These are phyloP conservation scores for Cathartes aura DNA, from an alignment of 2,113 vertebrate species.

Conservation along the genomic window DNA sequence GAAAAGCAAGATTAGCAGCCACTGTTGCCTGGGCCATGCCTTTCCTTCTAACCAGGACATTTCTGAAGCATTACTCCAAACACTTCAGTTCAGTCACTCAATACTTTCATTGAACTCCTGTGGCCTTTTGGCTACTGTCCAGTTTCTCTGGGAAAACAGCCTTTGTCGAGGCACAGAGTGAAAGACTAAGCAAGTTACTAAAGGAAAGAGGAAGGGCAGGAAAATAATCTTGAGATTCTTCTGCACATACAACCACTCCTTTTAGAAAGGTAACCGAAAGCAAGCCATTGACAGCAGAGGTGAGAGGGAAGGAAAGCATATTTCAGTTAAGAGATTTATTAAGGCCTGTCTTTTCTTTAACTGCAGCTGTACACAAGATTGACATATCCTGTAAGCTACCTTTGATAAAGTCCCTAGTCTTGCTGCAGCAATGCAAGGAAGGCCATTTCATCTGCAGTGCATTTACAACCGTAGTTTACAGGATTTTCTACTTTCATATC, in stretches of 20 bases:
- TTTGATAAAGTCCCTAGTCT: slow-evolving; percentile 20
- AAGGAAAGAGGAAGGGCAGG: neutral
- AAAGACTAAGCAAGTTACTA: neutral
- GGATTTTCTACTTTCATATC: neutral
- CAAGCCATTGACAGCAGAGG: slow-evolving; percentile 24
- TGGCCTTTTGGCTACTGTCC: neutral
- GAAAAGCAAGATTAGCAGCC: neutral
- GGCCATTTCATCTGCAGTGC: neutral
- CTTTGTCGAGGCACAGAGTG: neutral
- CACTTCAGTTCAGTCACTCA: neutral
- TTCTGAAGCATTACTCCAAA: neutral
- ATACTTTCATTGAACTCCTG: neutral
- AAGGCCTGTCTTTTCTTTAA: slow-evolving; percentile 42
- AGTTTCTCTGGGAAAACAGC: neutral
- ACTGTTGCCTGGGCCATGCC: neutral
- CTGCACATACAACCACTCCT: neutral
- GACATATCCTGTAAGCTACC: slow-evolving; percentile 20
- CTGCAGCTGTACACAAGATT: slow-evolving; percentile 45
- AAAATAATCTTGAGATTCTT: slow-evolving; percentile 12
- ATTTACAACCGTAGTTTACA: slow-evolving; percentile 26
- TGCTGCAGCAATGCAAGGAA: slow-evolving; percentile 16
- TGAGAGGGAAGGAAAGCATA: slow-evolving; percentile 7
- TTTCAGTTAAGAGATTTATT: slow-evolving; percentile 46
- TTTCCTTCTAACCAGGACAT: neutral
- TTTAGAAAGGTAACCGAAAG: slow-evolving; percentile 2